These are phyloP conservation scores for Pristionchus entomophagus DNA, from an alignment of 2,888 invertebrate genomes.

Conservation along the genomic window DNA sequence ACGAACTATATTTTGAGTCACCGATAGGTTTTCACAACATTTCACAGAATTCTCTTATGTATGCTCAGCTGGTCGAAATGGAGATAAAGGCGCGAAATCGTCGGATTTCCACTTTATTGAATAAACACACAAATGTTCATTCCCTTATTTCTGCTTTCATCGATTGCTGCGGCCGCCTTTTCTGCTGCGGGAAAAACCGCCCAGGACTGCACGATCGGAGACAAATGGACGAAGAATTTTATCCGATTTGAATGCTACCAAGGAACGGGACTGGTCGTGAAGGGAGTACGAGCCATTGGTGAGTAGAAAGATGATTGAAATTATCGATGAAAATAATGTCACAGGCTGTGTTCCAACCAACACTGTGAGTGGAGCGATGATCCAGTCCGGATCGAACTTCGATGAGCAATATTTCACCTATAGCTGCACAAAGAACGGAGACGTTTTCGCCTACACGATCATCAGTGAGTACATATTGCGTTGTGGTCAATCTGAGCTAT, in stretches of 20 bases:
- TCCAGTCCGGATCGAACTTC: conserved; percentile 23
- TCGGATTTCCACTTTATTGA: neutral
- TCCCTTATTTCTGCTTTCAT: conserved; percentile 1
- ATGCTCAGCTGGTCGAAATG: neutral
- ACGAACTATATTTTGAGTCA: no score
- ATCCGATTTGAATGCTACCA: conserved; percentile 47
- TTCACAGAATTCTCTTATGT: neutral
- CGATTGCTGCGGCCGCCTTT: neutral
- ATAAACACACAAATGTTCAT: neutral
- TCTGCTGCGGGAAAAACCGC: conserved; percentile 5
- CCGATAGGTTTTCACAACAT: no score
- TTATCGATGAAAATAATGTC: neutral
- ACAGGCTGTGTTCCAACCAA: conserved; percentile 43
- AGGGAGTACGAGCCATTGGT: conserved; percentile 48
- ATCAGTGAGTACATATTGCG: conserved; percentile 37
- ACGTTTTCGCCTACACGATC: conserved; percentile 23
- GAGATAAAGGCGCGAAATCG: neutral
- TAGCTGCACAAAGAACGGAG: neutral
- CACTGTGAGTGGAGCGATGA: conserved; percentile 40
- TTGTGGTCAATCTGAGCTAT: neutral
- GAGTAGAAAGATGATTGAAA: neutral
- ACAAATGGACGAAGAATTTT: conserved; percentile 44
- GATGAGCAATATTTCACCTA: conserved; percentile 47
- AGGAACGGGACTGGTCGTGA: conserved; percentile 40
- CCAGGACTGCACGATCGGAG: conserved; percentile 39